Evolutionary conservation across 2,113 vertebrate species (phyloP), one percentile per base, ranked within the genome.

Genomic region (Platysteira castanea): DNA sequence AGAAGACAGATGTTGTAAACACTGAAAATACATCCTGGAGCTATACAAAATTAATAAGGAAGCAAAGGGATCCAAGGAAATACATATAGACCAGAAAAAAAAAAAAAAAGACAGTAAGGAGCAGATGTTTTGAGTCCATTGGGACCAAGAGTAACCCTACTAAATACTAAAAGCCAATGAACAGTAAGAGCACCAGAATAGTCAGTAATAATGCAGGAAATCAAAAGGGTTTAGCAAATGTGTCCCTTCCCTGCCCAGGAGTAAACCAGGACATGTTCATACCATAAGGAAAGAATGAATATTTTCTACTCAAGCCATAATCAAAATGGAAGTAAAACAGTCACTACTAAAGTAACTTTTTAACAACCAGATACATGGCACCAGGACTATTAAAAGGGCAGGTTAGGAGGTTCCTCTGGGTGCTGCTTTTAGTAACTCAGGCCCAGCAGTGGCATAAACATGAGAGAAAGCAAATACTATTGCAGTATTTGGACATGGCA

Each of bases 381-480:
- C 33, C 35, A 53, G 37, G 57, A 31, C 70, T 73, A 26, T 37
- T 76, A 19, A 76, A 81, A 79, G 9, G 49, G 44, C 17, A 71
- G 37, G 28, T 87, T 60, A 57, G 59, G 41, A 91, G 90, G 71
- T 24, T 85, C 28, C 73, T 82, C 65, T 53, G 39, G 61, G 49
- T 60, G 61, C 20, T 68, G 56, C 39, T 85, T 90, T 76, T 53
- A 73, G 61, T 74, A 87, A 74, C 46, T 65, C 15, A 31, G 44
- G 35, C 64, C 39, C 47, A 93, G 64, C 52, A 81, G 35, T 7
- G 39, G 52, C 42, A 78, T 84, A 89, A 96, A 89, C 56, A 39
- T 50, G 84, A 86, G 75, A 95, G 26, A 74, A 96, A 91, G 50
- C 22, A 94, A 84, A 94, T 65, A 69, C 57, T 70, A 61, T n/a